These are phyloP conservation scores for Myrmecophaga tridactyla DNA, from an alignment of 2,113 vertebrate species.

Conservation along the genomic window DNA sequence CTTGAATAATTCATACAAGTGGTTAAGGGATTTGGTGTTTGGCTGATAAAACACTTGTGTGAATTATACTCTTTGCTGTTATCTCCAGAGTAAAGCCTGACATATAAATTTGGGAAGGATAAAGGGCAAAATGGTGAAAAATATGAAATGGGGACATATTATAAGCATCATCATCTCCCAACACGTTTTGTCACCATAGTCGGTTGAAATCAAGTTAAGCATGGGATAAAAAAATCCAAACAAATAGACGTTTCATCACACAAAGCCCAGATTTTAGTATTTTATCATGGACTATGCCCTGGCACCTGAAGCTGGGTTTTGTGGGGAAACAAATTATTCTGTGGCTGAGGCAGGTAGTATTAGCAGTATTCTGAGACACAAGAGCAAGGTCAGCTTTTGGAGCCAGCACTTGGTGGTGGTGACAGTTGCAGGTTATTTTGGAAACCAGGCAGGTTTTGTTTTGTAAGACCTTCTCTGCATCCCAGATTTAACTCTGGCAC, in stretches of 20 bases:
- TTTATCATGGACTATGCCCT: not conserved
- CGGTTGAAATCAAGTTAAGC: slow-evolving; percentile 8
- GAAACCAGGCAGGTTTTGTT: slow-evolving; percentile 79
- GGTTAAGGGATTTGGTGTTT: not conserved
- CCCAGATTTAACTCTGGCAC: slow-evolving; percentile 78
- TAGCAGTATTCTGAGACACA: slow-evolving; percentile 41
- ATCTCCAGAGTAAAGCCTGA: not conserved
- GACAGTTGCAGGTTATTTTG: slow-evolving; percentile 86
- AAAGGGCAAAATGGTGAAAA: not conserved
- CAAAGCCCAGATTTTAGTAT: not conserved
- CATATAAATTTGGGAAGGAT: not conserved
- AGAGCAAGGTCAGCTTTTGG: slow-evolving; percentile 77
- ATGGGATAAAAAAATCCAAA: not conserved
- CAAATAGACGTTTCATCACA: not conserved
- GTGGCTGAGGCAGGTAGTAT: slow-evolving; percentile 22
- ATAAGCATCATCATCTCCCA: not conserved
- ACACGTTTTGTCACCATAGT: not conserved
- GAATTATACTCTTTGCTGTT: not conserved
- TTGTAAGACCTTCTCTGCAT: slow-evolving; percentile 72
- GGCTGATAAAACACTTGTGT: not conserved
- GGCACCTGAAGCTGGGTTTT: not conserved
- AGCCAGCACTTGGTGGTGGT: slow-evolving; percentile 71
- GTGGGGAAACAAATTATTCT: slow-evolving; percentile 36
- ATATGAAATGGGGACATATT: not conserved
- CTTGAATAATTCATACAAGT: not conserved